Evolutionary conservation across 53 echinoderm and acorn worm species (phyloP).

Genomic region (Arbacia lixula): DNA sequence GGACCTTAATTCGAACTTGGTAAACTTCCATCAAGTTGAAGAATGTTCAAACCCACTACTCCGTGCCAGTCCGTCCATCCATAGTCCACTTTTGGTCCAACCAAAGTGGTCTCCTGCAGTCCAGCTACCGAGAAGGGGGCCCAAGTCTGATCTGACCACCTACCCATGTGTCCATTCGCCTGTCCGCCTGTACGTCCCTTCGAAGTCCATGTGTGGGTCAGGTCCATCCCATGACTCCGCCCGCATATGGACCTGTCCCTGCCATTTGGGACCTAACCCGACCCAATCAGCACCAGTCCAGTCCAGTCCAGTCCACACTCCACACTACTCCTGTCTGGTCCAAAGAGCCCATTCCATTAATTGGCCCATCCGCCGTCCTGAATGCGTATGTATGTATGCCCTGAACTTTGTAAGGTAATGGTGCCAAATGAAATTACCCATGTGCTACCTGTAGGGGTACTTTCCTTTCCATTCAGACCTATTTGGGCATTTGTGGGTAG

Average conservation of each 20-base stretch:
- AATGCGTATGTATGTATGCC: conserved; percentile 57
- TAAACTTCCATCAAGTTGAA: no score
- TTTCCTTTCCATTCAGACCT: no score
- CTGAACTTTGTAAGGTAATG: conserved; percentile 36
- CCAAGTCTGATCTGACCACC: conserved; percentile 40
- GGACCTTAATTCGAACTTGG: no score
- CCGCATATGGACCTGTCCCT: conserved; percentile 32
- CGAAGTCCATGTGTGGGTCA: conserved; percentile 1
- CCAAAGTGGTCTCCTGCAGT: not conserved
- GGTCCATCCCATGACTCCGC: conserved; percentile 7
- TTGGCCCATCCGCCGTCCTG: conserved; percentile 35
- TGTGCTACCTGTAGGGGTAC: no score
- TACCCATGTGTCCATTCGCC: conserved; percentile 26
- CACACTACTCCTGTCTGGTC: no score
- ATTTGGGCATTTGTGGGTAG: no score
- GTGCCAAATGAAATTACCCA: no score
- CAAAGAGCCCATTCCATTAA: conserved; percentile 37
- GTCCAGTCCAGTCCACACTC: not conserved
- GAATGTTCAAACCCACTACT: no score
- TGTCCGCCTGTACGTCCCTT: conserved; percentile 20
- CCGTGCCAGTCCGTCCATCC: not conserved
- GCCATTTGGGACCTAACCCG: conserved; percentile 36
- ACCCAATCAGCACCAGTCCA: conserved; percentile 20
- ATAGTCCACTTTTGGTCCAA: not conserved
- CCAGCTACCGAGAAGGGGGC: conserved; percentile 11